phyloP scores from a whole-genome alignment of 2,113 vertebrate species.

The Protobothrops flavoviridis region DNA sequence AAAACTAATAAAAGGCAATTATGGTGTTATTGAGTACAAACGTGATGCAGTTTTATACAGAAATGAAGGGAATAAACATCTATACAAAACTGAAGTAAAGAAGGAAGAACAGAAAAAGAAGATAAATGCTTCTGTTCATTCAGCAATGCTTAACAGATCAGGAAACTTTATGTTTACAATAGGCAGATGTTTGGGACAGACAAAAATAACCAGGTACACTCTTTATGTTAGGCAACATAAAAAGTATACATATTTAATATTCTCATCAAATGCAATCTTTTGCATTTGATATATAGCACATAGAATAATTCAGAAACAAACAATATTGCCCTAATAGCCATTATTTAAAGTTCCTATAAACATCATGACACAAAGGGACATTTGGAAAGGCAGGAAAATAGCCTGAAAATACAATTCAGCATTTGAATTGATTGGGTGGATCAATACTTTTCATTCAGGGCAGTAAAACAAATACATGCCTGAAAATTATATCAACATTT shows the following conservation, averaged over 20 bases:
- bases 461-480: neutral
- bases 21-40: neutral
- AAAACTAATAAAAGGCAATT: neutral
- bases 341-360: neutral
- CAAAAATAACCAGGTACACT: neutral
- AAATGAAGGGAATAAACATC: neutral
- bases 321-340: constrained; percentile 25
- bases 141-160: too few relatives aligned
- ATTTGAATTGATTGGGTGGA: neutral
- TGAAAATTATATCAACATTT: neutral
- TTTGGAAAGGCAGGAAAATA: neutral
- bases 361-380: neutral
- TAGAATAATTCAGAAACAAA: neutral
- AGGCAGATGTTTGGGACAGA: neutral
- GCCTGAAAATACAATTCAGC: neutral
- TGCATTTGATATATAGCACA: neutral
- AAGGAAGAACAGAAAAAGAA: neutral
- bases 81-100: neutral
- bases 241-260: neutral
- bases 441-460: neutral
- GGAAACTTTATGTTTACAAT: neutral
- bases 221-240: neutral
- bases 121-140: neutral
- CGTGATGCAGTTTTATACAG: neutral
- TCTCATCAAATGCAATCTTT: neutral